Conservation (phyloP, 2,888 invertebrate genomes). For the Mesorhabditis belari region DNA sequence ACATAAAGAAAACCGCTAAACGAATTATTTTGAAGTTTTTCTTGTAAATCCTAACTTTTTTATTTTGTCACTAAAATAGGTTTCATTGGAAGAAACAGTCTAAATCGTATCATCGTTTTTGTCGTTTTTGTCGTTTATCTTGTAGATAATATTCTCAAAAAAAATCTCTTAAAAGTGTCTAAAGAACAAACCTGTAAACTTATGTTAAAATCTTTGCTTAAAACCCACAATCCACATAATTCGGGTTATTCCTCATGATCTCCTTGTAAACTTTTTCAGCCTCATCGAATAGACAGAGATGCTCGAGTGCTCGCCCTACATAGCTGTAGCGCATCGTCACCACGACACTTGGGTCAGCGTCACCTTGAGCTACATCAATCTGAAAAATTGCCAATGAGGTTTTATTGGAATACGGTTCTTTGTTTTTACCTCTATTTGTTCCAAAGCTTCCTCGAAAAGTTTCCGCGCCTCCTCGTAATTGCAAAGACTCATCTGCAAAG, state of each 20-base stretch:
- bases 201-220: constrained; percentile 15
- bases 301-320: constrained; percentile 84
- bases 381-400: constrained; percentile 61
- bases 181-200: not conserved
- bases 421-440: constrained; percentile 5
- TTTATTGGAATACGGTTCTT: constrained; percentile 45
- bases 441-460: constrained; percentile 15
- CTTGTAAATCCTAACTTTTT: no score
- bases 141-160: no score
- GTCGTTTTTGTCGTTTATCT: no score
- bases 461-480: constrained; percentile 76
- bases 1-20: no score
- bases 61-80: no score
- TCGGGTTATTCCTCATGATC: constrained; percentile 91
- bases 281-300: constrained; percentile 80
- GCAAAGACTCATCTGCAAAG: constrained; percentile 71
- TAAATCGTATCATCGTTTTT: no score
- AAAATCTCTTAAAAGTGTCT: constrained; percentile 3
- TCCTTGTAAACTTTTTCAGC: constrained; percentile 94
- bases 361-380: constrained; percentile 74
- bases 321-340: constrained; percentile 75
- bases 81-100: no score
- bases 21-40: no score
- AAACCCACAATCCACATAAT: constrained; percentile 80
- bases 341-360: constrained; percentile 38